Evolutionary conservation across 2,888 invertebrate genomes (phyloP), one percentile per base, ranked within the genome.

Genomic region (Hedya salicella): DNA sequence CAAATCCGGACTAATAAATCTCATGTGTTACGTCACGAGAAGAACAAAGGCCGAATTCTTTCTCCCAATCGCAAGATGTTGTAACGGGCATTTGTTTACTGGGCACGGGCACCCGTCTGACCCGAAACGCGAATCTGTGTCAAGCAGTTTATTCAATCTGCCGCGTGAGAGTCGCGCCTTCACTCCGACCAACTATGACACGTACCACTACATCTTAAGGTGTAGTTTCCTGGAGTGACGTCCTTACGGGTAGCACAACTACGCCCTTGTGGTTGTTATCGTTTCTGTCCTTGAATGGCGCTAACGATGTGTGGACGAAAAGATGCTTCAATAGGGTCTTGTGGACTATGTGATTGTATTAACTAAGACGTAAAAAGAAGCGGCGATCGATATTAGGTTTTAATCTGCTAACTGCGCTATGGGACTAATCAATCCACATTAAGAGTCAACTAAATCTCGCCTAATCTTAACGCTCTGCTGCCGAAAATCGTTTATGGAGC

Each of bases 131-230:
- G 89, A 91, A 92, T 90, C 89, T 92, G 89, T 92, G 92, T 92
- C 92, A 92, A 92, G 92, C 87, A 88, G 92, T 92, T 92, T 92
- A 92, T 92, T 92, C 91, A 92, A 92, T 92, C 90, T 91, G 87
- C 79, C 78, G 81, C 79, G 79, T 79, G 83, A 85, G 85, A 84
- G 80, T 79, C 81, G 80, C 78, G 73, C 68, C 69, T 48, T 60
- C 32, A 61, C 66, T 69, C 57, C 83, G 78, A 68, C 74, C 79
- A 69, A 86, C 81, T 83, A 70, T 78, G 75, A 70, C 70, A 71
- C 76, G 72, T 85, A 82, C 76, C 30, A n/a, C 57, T 42, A 63
- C 53, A 64, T 13, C 9, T 60, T 78, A 88, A 73, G 80, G 87
- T 78, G 67, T 73, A 77, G 68, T 78, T 79, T 84, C 67, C 68